Conservation (phyloP, 2,888 invertebrate genomes). For the Falcaria lacertinaria region DNA sequence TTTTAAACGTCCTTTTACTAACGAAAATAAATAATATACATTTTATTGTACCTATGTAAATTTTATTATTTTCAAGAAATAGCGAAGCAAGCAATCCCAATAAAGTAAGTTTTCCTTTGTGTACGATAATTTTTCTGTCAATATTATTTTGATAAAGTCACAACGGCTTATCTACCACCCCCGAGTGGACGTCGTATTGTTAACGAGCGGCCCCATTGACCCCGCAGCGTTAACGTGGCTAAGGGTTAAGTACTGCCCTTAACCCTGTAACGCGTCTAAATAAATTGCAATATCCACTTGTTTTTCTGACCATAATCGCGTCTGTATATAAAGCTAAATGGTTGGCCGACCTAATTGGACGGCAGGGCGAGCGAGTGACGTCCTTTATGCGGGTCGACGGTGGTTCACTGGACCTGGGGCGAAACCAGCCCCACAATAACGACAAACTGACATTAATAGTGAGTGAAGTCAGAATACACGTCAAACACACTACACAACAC, state of each 20-base stretch:
- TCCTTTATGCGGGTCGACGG: not conserved
- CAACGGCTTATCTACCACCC: no score
- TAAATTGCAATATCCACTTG: conserved; percentile 35
- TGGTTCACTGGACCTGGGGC: not conserved
- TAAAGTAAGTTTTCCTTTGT: no score
- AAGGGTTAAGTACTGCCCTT: conserved; percentile 27
- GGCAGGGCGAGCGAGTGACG: conserved; percentile 5
- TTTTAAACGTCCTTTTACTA: no score
- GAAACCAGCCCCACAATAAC: not conserved
- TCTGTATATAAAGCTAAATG: conserved; percentile 19
- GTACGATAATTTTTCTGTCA: no score
- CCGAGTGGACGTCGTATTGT: conserved; percentile 23
- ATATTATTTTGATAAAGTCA: no score
- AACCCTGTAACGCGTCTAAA: conserved; percentile 21
- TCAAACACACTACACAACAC: not conserved
- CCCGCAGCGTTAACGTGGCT: conserved; percentile 14
- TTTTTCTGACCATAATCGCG: conserved; percentile 34
- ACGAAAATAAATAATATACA: no score
- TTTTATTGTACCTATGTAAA: no score
- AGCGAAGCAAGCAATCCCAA: no score
- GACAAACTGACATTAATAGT: not conserved
- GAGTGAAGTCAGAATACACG: not conserved
- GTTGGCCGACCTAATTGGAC: conserved; percentile 21
- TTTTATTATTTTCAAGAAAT: no score
- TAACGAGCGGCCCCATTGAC: conserved; percentile 31